Evolutionary conservation across 2,797 vertebrate genomes (phyloP), one percentile per base, ranked within the genome.

Genomic region (Hippopotamyrus pictus): DNA sequence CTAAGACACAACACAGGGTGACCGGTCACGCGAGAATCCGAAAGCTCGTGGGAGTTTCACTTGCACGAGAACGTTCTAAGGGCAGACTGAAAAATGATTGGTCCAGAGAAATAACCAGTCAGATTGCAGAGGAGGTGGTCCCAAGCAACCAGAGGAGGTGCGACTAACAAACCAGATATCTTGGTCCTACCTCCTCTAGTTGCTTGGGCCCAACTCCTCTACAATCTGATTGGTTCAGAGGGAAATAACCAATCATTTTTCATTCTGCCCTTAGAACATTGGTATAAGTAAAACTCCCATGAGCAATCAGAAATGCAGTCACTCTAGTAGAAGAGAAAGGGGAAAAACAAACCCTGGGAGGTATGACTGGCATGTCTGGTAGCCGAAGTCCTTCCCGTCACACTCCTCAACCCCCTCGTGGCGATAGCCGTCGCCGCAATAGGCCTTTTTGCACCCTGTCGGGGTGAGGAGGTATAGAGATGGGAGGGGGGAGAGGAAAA

Each of bases 311-410:
- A 57, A 50, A 79, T 50, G 48, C 48, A 25, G 17, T 41, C 46
- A 82, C 51, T 50, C 33, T 82, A 51, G 46, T 7, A 48, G 65
- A 57, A 5, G 22, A 46, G 73, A 33, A 88, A 33, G 86, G 33
- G 57, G 19, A 12, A 22, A 44, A 51, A 89, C 94, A 37, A 93
- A 97, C 96, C 96, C 96, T 1, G 96, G 96, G 22, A 97, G 96
- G 91, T 97, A 97, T 0, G 96, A 96, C 93, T 93, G 95, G 37
- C 96, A 97, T 0, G 96, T 96, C 90, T 96, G 93, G 92, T 94
- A 94, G 90, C 96, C 96, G 90, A 97, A 96, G 92, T 97, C 96
- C 19, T 94, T 93, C 76, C 96, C 95, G 8, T 97, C 96, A 0
- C 96, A 97, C 90, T 97, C 96, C 91, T 97, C 96, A 86, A 95